Conservation (phyloP, 2,888 invertebrate species). For the Epirrhoe alternata region DNA sequence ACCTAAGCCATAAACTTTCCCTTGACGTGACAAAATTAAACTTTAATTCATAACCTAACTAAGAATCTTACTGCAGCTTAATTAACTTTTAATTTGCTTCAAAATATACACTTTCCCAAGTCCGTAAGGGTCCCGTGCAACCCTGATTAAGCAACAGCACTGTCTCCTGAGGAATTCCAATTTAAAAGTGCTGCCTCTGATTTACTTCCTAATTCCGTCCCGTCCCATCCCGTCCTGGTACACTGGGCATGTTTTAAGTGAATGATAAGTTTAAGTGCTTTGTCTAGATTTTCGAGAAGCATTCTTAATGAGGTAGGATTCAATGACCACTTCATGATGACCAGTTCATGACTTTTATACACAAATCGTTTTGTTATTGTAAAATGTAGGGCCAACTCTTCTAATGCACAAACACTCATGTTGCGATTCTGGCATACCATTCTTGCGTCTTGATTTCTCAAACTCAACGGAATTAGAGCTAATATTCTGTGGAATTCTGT, state of each 20-base stretch:
- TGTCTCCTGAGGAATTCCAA: constrained; percentile 59
- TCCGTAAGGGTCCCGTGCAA: neutral
- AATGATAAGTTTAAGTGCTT: neutral
- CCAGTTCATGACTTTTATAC: too few species aligned
- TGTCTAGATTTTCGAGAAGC: neutral
- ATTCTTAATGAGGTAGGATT: neutral
- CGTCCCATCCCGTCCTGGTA: constrained; percentile 13
- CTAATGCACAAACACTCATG: too few species aligned
- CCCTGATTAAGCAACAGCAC: constrained; percentile 61
- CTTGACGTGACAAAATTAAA: too few species aligned
- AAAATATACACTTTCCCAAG: constrained; percentile 1
- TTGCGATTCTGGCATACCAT: too few species aligned
- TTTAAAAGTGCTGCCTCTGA: constrained; percentile 54
- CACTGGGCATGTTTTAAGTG: constrained; percentile 4
- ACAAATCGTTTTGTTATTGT: neutral
- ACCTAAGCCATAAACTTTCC: too few species aligned
- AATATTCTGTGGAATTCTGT: too few species aligned
- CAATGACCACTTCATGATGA: neutral
- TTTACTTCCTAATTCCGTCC: constrained; percentile 35
- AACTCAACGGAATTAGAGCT: too few species aligned
- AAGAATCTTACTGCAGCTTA: neutral
- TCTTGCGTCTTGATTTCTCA: too few species aligned
- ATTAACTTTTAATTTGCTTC: neutral
- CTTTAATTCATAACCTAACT: neutral
- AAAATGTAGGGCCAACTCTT: too few species aligned